Base-by-base conservation (phyloP, 2,888 invertebrate species). In the Rhaphigaster nebulosa region DNA sequence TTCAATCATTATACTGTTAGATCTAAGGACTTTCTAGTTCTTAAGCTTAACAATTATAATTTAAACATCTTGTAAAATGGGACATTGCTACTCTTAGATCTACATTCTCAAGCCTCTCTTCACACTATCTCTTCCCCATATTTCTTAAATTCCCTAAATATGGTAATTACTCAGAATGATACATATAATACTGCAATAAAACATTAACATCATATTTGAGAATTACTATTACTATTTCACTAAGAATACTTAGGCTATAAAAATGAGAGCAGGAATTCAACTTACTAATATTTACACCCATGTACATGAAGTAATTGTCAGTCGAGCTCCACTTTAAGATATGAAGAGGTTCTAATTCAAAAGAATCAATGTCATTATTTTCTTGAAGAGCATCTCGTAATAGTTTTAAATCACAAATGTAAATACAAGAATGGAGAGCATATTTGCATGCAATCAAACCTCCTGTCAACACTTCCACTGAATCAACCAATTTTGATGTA, bases 231-330 rank as follows among this genome's bases (percentile, higher is more conserved):
- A 38, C 10, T 76, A 76, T 29, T 23, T 76, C 34, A n/a, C 12
- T 91, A 76, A 89, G 29, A 70, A 80, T 52, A 87, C 87, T 60
- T 45, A 65, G 8, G 65, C 80, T 60, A 41, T 23, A 29, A 41
- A 80, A 80, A 45, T 84, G 15, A 26, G 5, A 84, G 12, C 26
- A 84, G 1, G 45, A 3, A 84, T 45, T 45, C 70, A 45, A 91
- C 91, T 89, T 92, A 93, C 93, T 92, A 87, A 90, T 90, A 90
- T 92, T 92, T 54, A 91, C 92, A 13, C 93, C 93, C 89, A 93
- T 92, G 60, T 92, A 92, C 93, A 93, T 93, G 91, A 93, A 93
- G 91, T 93, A 93, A 91, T 93, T 93, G 91, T 93, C 93, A 5
- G 93, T 93, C 38, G 93, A 91, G 87, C 93, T 93, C 93, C 93